A percentile compares a stretch with the other conserved stretches of the same genome.
Conservation (phyloP, 2,888 invertebrate species). For the Gibbula magus region DNA sequence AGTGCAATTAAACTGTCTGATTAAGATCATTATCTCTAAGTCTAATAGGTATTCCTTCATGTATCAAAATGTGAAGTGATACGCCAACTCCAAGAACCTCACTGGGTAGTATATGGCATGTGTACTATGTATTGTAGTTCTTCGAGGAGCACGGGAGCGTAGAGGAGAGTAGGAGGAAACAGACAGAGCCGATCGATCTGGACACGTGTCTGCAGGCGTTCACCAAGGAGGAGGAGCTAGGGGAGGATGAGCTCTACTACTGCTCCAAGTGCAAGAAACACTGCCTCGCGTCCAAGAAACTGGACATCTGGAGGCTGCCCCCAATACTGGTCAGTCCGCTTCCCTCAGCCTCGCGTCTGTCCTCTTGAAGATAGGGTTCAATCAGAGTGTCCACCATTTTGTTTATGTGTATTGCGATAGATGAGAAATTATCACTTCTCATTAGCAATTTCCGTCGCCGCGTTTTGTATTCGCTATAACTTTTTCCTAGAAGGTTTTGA, state of each 20-base stretch:
- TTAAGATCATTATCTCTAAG: background rate
- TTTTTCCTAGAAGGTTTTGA: too few species aligned
- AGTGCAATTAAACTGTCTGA: constrained; percentile 20
- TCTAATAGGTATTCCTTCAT: too few species aligned
- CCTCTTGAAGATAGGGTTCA: background rate
- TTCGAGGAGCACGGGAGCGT: constrained; percentile 87
- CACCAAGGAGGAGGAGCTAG: constrained; percentile 88
- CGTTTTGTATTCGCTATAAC: too few species aligned
- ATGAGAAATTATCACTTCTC: too few species aligned
- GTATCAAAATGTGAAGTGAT: too few species aligned
- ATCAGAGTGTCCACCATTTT: background rate
- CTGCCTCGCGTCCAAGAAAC: constrained; percentile 90
- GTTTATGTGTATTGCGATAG: too few species aligned
- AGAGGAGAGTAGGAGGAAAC: constrained; percentile 81
- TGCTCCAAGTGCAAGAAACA: constrained; percentile 89
- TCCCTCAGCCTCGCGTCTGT: background rate
- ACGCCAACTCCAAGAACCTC: too few species aligned
- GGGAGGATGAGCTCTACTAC: constrained; percentile 87
- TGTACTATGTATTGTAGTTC: constrained; percentile 77
- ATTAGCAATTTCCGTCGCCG: too few species aligned
- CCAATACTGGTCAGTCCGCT: constrained; percentile 83
- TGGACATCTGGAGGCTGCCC: constrained; percentile 93
- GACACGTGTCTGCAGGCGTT: constrained; percentile 90
- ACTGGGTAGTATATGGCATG: too few species aligned
- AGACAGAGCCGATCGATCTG: constrained; percentile 89